Evolutionary conservation across 2,113 vertebrate species (phyloP).

Genomic region (Theristicus caerulescens): DNA sequence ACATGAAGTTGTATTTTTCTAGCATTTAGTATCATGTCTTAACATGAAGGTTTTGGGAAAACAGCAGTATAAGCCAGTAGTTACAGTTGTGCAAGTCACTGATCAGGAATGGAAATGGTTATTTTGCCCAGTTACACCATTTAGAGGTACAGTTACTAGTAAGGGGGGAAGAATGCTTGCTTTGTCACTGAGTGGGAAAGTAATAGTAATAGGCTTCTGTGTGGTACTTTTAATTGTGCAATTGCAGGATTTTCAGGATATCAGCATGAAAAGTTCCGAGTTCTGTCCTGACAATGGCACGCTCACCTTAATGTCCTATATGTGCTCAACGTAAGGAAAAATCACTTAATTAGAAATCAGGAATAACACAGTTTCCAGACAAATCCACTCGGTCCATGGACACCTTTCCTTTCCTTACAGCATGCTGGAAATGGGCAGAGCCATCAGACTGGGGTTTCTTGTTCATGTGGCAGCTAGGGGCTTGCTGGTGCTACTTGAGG

Average conservation of each 20-base stretch:
- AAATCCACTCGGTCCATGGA: background rate
- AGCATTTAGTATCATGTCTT: background rate
- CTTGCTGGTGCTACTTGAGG: background rate
- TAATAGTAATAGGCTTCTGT: background rate
- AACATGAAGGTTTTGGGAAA: background rate
- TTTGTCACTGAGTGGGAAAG: background rate
- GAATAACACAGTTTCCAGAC: background rate
- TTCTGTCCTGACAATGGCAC: background rate
- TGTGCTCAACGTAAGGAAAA: background rate
- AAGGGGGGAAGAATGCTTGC: background rate
- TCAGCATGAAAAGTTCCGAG: rapidly evolving
- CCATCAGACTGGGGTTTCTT: background rate
- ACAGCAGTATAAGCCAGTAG: background rate
- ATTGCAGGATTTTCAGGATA: background rate
- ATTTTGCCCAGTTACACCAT: background rate
- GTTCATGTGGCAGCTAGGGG: background rate
- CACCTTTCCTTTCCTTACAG: background rate
- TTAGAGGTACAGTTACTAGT: background rate
- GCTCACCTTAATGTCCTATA: background rate
- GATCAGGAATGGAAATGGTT: background rate
- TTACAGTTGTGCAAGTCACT: background rate
- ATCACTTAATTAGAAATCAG: background rate
- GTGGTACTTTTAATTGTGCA: background rate
- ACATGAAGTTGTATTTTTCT: background rate
- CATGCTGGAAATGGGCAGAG: background rate